Evolutionary conservation across 2,797 vertebrate genomes (phyloP), one percentile per base, ranked within the genome.

Genomic region (Furcifer pardalis): DNA sequence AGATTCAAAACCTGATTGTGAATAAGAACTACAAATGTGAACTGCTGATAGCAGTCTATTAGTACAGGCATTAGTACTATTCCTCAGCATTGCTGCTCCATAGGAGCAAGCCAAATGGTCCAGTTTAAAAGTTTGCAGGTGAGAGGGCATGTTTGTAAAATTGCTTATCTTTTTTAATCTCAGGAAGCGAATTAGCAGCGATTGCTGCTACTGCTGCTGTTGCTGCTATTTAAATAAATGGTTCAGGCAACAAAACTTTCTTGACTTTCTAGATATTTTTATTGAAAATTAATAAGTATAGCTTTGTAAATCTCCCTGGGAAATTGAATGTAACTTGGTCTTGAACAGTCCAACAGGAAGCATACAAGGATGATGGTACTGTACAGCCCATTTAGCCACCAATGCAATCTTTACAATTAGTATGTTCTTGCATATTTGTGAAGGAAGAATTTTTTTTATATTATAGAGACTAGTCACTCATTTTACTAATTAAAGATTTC

Each of bases 11-110:
- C 69, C 81, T 42, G 79, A n/a, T n/a, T n/a, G n/a, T n/a, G n/a
- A n/a, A n/a, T n/a, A n/a, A n/a, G n/a, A n/a, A 79, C 87, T 82
- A 86, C 73, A 88, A 89, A 88, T 86, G 40, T 84, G 81, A 89
- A 27, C 69, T 88, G 92, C 90, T 90, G 89, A 0, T 87, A 74
- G 88, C 63, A 72, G 82, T 46, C 81, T 84, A 27, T 88, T 89
- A 86, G 3, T 56, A 19, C 21, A 8, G 13, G 6, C 13, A 49
- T 49, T 49, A 49, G 46, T 49, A 12, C 13, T 49, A 49, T 49
- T 49, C 13, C 46, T 49, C 46, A 7, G 13, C 46, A 49, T 49
- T 49, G 46, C 46, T 49, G 46, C 7, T 49, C 7, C 46, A 49
- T 49, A 12, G 46, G n/a, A 12, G 46, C 46, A 49, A 49, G 13